Evolutionary conservation across 2,113 vertebrate genomes (phyloP), one percentile per base, ranked within the genome.

Genomic region (Forbesichthys agassizii): DNA sequence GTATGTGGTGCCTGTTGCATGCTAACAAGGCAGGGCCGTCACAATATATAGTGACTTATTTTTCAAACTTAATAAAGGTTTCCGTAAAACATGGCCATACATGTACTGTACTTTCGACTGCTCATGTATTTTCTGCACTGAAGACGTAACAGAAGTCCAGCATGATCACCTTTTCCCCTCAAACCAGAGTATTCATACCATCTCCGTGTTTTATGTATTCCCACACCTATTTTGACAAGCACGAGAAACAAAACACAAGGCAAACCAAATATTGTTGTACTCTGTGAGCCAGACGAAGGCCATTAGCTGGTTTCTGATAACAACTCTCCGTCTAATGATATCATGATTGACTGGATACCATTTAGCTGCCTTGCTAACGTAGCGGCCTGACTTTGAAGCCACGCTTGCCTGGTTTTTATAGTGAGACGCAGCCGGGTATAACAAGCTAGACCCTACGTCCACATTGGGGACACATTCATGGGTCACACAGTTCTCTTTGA

Each of bases 231-330:
- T 64, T 18, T 53, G 48, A 54, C n/a, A 75, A 68, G 36, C 5
- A 42, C 36, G 36, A 71, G 54, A 1, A 5, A 11, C 33, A 68
- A 66, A 70, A 27, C 27, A 27, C 27, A 64, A 83, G 77, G 54
- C 42, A 68, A 69, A 55, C 20, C 71, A 69, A 56, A 68, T 75
- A 62, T 66, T 77, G 52, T 74, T 80, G 57, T 68, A 73, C 73
- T 74, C 72, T 51, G 13, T 36, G 48, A 63, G 49, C 65, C 68
- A 48, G 55, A 59, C 70, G 47, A 42, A 42, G 36, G 33, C 73
- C 59, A 63, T 83, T 75, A 76, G 84, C 60, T 53, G 63, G 63
- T 86, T 87, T 90, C 82, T 84, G 85, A 84, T 83, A 88, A 86
- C 88, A 88, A 57, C 61, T 53, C 71, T 18, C 59, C 3, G n/a